These are phyloP conservation scores for Cryptophagus acutangulus DNA, from an alignment of 2,888 invertebrate species.

Conservation along the genomic window DNA sequence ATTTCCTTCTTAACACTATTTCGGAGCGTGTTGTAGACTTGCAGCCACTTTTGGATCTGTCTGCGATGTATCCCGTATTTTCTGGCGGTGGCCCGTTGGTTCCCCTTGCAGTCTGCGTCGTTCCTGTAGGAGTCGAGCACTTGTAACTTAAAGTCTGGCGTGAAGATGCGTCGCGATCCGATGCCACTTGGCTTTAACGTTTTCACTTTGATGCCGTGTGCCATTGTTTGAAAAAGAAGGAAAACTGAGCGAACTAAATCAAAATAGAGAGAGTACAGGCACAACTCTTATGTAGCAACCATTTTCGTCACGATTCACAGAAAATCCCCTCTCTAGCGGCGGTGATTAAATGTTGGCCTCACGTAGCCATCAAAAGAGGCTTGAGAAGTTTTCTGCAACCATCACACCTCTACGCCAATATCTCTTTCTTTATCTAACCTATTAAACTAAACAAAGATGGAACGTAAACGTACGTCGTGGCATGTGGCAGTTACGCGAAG, in stretches of 20 bases:
- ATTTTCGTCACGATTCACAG: slow-evolving; percentile 50
- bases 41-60: slow-evolving; percentile 89
- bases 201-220: slow-evolving; percentile 50
- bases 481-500: background rate
- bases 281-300: slow-evolving; percentile 50
- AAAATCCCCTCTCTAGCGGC: slow-evolving; percentile 47
- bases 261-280: background rate
- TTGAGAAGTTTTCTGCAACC: background rate
- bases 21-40: slow-evolving; percentile 74
- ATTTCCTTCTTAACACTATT: slow-evolving; percentile 60
- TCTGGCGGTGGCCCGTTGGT: slow-evolving; percentile 83
- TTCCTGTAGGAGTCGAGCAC: slow-evolving; percentile 82
- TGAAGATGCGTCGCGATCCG: slow-evolving; percentile 82
- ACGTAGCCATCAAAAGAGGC: slow-evolving; percentile 39
- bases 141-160: slow-evolving; percentile 84
- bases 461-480: background rate
- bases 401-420: background rate
- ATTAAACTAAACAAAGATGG: background rate
- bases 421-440: background rate
- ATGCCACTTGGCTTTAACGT: slow-evolving; percentile 46
- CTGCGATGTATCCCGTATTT: slow-evolving; percentile 86
- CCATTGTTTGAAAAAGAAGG: slow-evolving; percentile 52
- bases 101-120: slow-evolving; percentile 83
- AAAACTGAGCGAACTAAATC: slow-evolving; percentile 2
- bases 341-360: slow-evolving; percentile 59